Conservation (phyloP, 2,797 vertebrate species). For the Scleropages formosus region DNA sequence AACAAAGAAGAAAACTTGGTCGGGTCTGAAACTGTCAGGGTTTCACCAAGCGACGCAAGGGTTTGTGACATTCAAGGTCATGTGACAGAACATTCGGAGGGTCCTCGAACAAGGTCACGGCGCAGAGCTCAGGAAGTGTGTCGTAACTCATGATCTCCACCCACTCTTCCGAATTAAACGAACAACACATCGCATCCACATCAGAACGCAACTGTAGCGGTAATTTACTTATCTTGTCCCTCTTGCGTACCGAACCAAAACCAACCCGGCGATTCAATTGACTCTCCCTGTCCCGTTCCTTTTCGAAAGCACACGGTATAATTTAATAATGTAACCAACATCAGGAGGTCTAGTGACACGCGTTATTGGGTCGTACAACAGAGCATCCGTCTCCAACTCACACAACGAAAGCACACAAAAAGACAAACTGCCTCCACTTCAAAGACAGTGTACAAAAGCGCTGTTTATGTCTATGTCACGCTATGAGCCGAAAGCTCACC, state of each 20-base stretch:
- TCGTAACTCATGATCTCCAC: not conserved
- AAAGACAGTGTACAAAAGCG: too few relatives aligned
- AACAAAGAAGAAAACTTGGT: not conserved
- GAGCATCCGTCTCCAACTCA: not conserved
- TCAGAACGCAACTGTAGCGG: not conserved
- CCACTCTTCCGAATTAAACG: not conserved
- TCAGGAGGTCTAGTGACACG: not conserved
- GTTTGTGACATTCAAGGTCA: slow-evolving; percentile 6
- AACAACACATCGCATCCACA: not conserved
- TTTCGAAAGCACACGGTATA: not conserved
- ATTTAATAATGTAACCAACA: not conserved
- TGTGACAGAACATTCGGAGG: not conserved
- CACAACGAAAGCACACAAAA: too few relatives aligned
- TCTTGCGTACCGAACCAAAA: not conserved
- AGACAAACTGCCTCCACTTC: not conserved
- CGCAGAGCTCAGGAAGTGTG: not conserved
- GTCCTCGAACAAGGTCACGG: not conserved
- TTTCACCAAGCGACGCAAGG: not conserved
- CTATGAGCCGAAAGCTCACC: too few relatives aligned
- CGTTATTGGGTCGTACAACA: not conserved
- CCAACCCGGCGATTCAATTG: not conserved
- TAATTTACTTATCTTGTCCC: not conserved
- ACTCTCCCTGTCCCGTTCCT: not conserved
- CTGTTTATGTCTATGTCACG: too few relatives aligned
- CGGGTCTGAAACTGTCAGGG: not conserved